phyloP scores from a whole-genome alignment of 2,888 invertebrate genomes.

The Coleophora flavipennella region DNA sequence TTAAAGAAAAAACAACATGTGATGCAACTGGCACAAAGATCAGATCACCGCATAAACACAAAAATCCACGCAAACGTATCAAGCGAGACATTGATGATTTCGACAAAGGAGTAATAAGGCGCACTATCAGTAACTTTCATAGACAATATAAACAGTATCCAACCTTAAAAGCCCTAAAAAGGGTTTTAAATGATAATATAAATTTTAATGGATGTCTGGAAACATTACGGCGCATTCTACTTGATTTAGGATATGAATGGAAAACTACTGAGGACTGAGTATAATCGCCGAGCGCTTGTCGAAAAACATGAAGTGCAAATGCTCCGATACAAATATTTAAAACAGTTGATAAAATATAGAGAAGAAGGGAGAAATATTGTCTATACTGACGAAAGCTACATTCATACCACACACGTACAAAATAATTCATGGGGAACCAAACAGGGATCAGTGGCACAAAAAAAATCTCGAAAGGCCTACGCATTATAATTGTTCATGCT shows the following conservation, averaged over 20 bases:
- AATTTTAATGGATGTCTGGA: background rate
- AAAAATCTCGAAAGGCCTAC: background rate
- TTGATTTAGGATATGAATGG: background rate
- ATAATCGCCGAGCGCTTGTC: background rate
- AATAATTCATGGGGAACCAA: background rate
- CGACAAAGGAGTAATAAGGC: background rate
- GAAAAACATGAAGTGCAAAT: background rate
- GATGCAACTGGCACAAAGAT: constrained; percentile 6
- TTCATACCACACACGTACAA: background rate
- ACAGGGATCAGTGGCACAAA: background rate
- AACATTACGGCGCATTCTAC: background rate
- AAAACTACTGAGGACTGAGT: too few species aligned
- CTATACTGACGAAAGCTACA: background rate
- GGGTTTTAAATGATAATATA: background rate
- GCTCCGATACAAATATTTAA: background rate
- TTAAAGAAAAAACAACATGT: constrained; percentile 9
- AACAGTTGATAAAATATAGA: background rate
- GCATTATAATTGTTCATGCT: background rate
- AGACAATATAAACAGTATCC: background rate
- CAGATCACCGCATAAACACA: constrained; percentile 7
- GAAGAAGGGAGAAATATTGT: background rate
- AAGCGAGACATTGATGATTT: constrained; percentile 8
- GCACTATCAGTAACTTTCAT: background rate
- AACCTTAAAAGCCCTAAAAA: background rate
- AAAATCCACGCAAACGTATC: constrained; percentile 5